Evolutionary conservation across 2,797 vertebrate species (phyloP).

Genomic region (Falco berigora): DNA sequence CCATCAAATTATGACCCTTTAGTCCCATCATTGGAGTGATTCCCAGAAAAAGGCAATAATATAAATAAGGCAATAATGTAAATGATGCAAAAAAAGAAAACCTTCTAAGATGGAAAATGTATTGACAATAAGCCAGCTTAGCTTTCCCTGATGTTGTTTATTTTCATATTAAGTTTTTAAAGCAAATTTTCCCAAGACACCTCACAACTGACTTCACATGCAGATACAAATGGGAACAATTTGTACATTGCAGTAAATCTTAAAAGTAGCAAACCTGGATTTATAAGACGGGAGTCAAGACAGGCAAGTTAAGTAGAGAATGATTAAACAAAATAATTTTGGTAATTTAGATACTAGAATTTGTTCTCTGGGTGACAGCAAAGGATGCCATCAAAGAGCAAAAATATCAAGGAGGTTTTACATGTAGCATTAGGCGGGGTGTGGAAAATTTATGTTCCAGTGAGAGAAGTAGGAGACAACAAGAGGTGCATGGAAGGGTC

Average conservation of each 20-base stretch:
- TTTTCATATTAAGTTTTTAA: slow-evolving; percentile 42
- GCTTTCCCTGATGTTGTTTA: slow-evolving; percentile 15
- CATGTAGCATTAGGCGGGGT: fast-evolving
- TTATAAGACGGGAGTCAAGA: background rate
- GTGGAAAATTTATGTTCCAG: background rate
- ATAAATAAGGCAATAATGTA: slow-evolving; percentile 30
- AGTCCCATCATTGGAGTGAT: background rate
- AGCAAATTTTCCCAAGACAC: slow-evolving; percentile 19
- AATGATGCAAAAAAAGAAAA: background rate
- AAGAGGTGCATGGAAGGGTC: background rate
- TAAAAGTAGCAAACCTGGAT: background rate
- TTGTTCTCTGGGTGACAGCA: background rate
- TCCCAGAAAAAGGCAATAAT: slow-evolving; percentile 33
- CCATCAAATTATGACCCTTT: slow-evolving; percentile 42
- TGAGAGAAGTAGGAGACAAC: background rate
- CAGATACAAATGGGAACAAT: slow-evolving; percentile 21
- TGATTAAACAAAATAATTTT: background rate
- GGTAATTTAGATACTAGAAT: background rate
- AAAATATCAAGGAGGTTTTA: background rate
- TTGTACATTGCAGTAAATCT: background rate
- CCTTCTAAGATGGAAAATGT: slow-evolving; percentile 24
- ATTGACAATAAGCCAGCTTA: background rate
- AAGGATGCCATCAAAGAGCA: background rate
- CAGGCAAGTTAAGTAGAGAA: background rate
- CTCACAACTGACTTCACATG: background rate